Evolutionary conservation across 2,113 vertebrate genomes (phyloP), one percentile per base, ranked within the genome.

Genomic region (Raphicerus campestris): DNA sequence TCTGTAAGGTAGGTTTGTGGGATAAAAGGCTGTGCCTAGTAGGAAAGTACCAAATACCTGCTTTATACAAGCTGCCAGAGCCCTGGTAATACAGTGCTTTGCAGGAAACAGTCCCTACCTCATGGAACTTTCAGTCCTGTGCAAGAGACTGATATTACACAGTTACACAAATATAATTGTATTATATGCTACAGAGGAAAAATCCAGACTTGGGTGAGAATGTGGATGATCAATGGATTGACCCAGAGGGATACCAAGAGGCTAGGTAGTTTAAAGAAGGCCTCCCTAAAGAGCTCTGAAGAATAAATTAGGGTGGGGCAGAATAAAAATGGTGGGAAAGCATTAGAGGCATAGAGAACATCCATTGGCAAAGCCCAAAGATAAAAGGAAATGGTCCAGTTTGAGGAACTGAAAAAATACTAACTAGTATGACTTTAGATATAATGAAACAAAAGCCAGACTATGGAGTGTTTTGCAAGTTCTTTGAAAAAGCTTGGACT

Each of bases 101-200:
- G 30, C 49, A 56, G 86, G 30, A 88, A 93, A 47, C 11, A 47
- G 16, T 58, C 89, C 81, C 20, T 94, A 24, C 55, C 6, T 92
- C 30, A 5, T 61, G 10, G 81, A 60, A 66, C 70, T 84, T 95
- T 42, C 22, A 53, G 32, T 91, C 73, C 85, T 32, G 1, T 26
- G 53, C 5, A 42, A 61, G 39, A 95, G 66, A 61, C 28, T 81
- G 47, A 80, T 75, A 53, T 26, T 47, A 51, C n/a, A n/a, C 61
- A 51, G 80, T 92, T 77, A 81, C 1, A 16, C 55, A 87, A 91
- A 22, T 58, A 28, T 20, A 89, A 17, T 53, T 89, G 32, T 87
- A 77, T 81, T 92, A 95, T 91, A 60, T 75, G 63, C 77, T 90
- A 15, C 77, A 82, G 78, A 93, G 81, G 82, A 81, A 78, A 91